These are phyloP conservation scores for Nymphalis io DNA, from an alignment of 1,140 invertebrate genomes.

Conservation along the genomic window DNA sequence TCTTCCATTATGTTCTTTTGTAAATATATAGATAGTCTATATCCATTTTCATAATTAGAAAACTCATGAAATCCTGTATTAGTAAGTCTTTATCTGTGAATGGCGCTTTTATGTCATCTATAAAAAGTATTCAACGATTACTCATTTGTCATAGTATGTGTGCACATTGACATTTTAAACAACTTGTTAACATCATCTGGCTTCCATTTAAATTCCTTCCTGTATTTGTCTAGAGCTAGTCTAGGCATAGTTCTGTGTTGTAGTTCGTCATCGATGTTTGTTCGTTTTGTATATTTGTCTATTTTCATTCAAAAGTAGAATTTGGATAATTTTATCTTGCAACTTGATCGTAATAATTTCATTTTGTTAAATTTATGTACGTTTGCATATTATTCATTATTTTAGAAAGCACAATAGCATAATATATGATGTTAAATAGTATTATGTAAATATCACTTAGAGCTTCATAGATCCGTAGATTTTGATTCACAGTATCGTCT, in stretches of 20 bases:
- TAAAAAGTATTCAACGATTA: too few species aligned
- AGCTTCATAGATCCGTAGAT: slow-evolving; percentile 20
- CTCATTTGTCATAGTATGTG: too few species aligned
- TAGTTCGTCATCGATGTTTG: slow-evolving; percentile 25
- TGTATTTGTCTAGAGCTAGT: not conserved
- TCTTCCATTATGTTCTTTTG: too few species aligned
- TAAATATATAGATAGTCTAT: too few species aligned
- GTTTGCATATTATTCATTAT: not conserved
- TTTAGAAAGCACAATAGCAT: not conserved
- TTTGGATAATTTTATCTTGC: not conserved
- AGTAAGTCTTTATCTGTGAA: too few species aligned
- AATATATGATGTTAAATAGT: not conserved
- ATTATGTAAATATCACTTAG: slow-evolving; percentile 9
- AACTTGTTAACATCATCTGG: not conserved
- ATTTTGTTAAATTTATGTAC: not conserved
- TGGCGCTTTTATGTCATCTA: too few species aligned
- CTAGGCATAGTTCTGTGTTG: slow-evolving; percentile 18
- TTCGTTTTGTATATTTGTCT: slow-evolving; percentile 19
- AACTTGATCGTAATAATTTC: not conserved
- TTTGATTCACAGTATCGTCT: slow-evolving; percentile 2
- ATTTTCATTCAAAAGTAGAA: slow-evolving; percentile 1
- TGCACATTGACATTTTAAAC: too few species aligned
- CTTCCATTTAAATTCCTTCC: not conserved
- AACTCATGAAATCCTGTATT: too few species aligned
- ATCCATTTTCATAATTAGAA: too few species aligned